phyloP scores from a whole-genome alignment of 2,113 vertebrate genomes.

The Xenus cinereus region DNA sequence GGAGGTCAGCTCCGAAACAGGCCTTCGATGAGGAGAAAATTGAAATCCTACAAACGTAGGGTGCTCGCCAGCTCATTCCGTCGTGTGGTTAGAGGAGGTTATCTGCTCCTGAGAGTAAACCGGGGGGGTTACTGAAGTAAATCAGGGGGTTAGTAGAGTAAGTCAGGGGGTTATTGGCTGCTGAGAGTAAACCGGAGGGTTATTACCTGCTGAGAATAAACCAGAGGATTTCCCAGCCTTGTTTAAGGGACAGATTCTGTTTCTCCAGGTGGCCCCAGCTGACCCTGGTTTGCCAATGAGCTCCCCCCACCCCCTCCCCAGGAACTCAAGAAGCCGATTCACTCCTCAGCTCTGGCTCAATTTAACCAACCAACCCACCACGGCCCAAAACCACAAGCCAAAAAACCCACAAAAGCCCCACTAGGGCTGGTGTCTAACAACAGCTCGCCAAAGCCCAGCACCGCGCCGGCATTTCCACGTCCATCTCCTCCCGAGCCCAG shows the following conservation, averaged over 20 bases:
- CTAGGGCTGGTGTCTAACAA: background rate
- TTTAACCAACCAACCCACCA: background rate
- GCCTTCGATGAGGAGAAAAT: background rate
- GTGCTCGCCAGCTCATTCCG: background rate
- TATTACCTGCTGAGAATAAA: background rate
- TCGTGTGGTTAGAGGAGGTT: fast-evolving
- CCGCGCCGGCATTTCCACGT: background rate
- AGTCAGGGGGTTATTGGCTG: background rate
- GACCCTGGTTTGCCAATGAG: background rate
- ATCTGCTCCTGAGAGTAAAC: background rate
- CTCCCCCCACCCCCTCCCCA: background rate
- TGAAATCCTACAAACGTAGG: background rate
- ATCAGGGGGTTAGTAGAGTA: too few species aligned
- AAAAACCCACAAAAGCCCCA: background rate
- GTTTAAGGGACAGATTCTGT: background rate
- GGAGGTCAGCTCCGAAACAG: background rate
- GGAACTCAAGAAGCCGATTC: background rate
- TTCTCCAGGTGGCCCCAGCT: background rate
- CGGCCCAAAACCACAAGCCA: background rate
- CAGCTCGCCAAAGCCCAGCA: too few species aligned
- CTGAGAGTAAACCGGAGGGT: background rate
- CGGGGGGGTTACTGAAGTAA: too few species aligned
- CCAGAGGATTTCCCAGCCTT: fast-evolving
- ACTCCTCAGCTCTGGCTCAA: background rate
- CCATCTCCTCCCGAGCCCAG: background rate